These are phyloP conservation scores for Pungitius pungitius DNA, from an alignment of 2,113 vertebrate genomes.

Conservation along the genomic window DNA sequence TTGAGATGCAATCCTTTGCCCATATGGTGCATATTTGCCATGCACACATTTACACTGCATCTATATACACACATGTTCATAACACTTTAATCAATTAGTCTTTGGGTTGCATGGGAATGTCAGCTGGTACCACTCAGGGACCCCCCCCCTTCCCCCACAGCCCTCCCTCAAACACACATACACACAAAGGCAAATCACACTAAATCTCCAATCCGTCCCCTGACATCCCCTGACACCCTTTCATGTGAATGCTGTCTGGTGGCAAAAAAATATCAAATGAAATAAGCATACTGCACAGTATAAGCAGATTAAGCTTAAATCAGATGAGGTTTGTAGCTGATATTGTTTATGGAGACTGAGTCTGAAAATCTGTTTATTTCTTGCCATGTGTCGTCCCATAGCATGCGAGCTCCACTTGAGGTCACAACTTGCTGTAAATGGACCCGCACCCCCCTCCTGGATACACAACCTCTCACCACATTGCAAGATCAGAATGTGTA, in stretches of 20 bases:
- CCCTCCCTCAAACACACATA: too few relatives aligned
- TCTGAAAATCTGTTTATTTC: constrained; percentile 17
- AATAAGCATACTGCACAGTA: constrained; percentile 19
- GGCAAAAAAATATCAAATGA: background rate
- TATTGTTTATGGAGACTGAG: constrained; percentile 17
- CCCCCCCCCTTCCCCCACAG: constrained; percentile 35
- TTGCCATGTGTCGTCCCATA: constrained; percentile 16
- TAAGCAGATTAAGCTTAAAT: constrained; percentile 18
- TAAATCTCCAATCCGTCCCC: constrained; percentile 37
- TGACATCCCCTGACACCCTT: constrained; percentile 15
- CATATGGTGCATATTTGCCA: constrained; percentile 69
- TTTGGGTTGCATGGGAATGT: constrained; percentile 70
- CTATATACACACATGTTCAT: constrained; percentile 61
- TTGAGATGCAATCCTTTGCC: constrained; percentile 64
- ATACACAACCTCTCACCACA: constrained; percentile 28
- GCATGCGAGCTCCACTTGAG: constrained; percentile 33
- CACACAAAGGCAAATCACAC: constrained; percentile 38
- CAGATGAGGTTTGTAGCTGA: constrained; percentile 1
- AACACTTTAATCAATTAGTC: constrained; percentile 76
- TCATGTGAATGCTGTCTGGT: constrained; percentile 14
- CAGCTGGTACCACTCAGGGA: constrained; percentile 68
- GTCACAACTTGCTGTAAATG: constrained; percentile 38
- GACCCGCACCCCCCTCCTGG: constrained; percentile 45
- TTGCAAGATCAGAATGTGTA: constrained; percentile 56
- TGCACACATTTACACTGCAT: constrained; percentile 43